A percentile compares a stretch with the other conserved stretches of the same genome.
These are phyloP conservation scores for Sorex maritimensis DNA, from an alignment of 2,797 vertebrate species.

Conservation along the genomic window DNA sequence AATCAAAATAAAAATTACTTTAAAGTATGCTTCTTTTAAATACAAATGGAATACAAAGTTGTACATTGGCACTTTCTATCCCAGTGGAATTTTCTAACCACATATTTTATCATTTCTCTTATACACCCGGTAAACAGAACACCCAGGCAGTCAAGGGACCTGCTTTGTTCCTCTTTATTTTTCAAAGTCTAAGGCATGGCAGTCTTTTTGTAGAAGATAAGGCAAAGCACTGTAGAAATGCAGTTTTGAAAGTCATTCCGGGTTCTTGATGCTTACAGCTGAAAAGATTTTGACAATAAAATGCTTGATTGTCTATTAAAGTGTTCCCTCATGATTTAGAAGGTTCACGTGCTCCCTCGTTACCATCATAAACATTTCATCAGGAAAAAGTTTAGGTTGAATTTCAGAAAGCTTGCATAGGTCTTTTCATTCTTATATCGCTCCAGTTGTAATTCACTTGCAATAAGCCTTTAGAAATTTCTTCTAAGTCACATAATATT, in stretches of 20 bases:
- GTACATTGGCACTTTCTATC: slow-evolving; percentile 36
- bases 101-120: slow-evolving; percentile 54
- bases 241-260: slow-evolving; percentile 64
- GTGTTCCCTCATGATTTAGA: not conserved
- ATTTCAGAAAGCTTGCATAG: not conserved
- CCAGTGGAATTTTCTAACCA: slow-evolving; percentile 56
- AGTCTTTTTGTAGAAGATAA: slow-evolving; percentile 49
- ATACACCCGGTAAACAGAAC: not conserved
- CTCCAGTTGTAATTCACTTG: not conserved
- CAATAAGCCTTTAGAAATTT: not conserved
- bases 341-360: not conserved
- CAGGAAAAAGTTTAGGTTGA: slow-evolving; percentile 1
- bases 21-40: slow-evolving; percentile 77
- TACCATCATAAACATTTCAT: not conserved
- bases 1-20: slow-evolving; percentile 81
- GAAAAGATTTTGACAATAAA: slow-evolving; percentile 29
- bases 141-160: slow-evolving; percentile 6
- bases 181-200: not conserved
- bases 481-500: not conserved
- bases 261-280: slow-evolving; percentile 33
- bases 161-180: slow-evolving; percentile 33
- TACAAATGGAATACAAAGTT: slow-evolving; percentile 77
- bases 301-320: slow-evolving; percentile 1
- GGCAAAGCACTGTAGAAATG: slow-evolving; percentile 34
- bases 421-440: not conserved